Evolutionary conservation across 2,797 vertebrate genomes (phyloP), one percentile per base, ranked within the genome.

Genomic region (Anguilla anguilla): DNA sequence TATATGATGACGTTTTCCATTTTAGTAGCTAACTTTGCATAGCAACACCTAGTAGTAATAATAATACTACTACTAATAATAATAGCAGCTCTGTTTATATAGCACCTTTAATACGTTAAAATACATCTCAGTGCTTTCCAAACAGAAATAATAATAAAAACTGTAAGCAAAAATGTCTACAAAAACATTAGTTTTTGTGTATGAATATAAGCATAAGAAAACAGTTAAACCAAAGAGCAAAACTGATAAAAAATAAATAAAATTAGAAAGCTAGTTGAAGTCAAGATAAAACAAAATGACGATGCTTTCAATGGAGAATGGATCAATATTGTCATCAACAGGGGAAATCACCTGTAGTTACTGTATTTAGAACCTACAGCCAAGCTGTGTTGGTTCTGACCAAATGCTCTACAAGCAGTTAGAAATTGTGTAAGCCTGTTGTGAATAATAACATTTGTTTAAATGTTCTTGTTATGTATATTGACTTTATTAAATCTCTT

Each of bases 401-500:
- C 67, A 6, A 22, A 64, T 74, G 10, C 72, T 10, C n/a, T 7
- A 31, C 7, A 43, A 79, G 74, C 3, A 39, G 1, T 39, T 3
- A 15, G 1, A 39, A 39, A 35, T 79, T 17, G 74, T 6, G 74
- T 31, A 19, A 79, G 2, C 17, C 15, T 43, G 15, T 83, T 82
- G n/a, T 25, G 9, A 51, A 11, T 82, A 13, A 46, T 35, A 39
- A 25, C 25, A 43, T 49, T 82, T 51, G 22, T 82, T 6, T 51
- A 22, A 82, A 46, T 22, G 3, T 19, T 46, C 79, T 82, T n/a
- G 69, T 72, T 81, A 19, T 81, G 9, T 39, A 35, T 13, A 39
- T 35, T 43, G 19, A 46, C 17, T 79, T 85, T 5, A 46, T 67
- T 61, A 51, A 85, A 83, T 90, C 89, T 90, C 84, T 13, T 35